Evolutionary conservation across 2,888 invertebrate genomes (phyloP).

Genomic region (Salpingus planirostris): DNA sequence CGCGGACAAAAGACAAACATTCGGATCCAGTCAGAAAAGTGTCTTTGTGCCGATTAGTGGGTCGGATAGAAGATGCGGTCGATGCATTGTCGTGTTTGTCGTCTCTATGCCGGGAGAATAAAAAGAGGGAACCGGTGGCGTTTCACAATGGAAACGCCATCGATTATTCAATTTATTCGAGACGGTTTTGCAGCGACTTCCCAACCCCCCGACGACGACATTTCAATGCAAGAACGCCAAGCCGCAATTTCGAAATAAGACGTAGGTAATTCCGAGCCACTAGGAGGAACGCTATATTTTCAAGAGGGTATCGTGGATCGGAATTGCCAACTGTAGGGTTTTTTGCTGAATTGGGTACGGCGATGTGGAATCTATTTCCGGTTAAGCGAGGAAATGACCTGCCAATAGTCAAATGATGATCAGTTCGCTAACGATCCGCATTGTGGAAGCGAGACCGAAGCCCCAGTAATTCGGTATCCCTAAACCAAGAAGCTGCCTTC

Average conservation of each 20-base stretch:
- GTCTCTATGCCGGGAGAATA: no score
- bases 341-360: constrained; percentile 16
- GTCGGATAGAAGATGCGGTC: constrained; percentile 24
- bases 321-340: no score
- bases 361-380: constrained; percentile 27
- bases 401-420: constrained; percentile 32
- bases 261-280: no score
- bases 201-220: no score
- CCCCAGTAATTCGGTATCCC: no score
- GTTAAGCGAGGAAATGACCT: constrained; percentile 27
- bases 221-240: no score
- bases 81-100: no score
- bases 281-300: no score
- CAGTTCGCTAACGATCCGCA: constrained; percentile 30
- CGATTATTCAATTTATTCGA: constrained; percentile 17
- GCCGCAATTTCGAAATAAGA: no score
- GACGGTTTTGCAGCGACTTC: constrained; percentile 12
- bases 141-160: constrained; percentile 7
- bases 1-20: constrained; percentile 28
- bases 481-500: no score
- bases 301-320: no score
- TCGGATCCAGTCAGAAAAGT: constrained; percentile 26
- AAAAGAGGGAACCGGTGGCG: constrained; percentile 2
- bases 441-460: no score
- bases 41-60: constrained; percentile 24